A percentile compares a stretch with the other conserved stretches of the same genome.
Conservation (phyloP, 2,797 vertebrate genomes). For the Ispidina picta region DNA sequence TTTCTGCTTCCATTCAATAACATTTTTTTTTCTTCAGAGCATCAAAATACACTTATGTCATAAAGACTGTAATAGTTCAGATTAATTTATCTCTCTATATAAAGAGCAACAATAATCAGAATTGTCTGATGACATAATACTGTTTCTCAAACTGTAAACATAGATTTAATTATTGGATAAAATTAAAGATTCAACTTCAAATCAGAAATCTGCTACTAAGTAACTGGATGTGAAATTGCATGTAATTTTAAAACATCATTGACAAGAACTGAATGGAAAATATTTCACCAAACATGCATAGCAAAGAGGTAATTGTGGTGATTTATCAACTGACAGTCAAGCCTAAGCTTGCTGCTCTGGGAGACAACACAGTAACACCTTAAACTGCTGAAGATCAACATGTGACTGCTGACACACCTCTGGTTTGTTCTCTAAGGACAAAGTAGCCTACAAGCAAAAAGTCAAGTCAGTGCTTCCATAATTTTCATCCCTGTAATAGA, state of each 20-base stretch:
- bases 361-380: background rate
- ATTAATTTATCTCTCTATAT: background rate
- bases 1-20: background rate
- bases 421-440: background rate
- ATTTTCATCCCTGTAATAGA: background rate
- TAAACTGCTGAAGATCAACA: background rate
- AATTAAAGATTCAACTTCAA: background rate
- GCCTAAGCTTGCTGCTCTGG: background rate
- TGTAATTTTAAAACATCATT: background rate
- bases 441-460: background rate
- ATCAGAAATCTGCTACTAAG: background rate
- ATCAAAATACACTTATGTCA: background rate
- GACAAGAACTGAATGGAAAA: background rate
- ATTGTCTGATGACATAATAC: background rate
- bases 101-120: background rate
- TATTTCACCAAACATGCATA: background rate
- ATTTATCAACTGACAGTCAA: background rate
- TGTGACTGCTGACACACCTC: background rate
- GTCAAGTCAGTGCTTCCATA: background rate
- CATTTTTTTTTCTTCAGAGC: background rate
- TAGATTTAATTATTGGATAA: background rate
- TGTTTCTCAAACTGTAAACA: background rate
- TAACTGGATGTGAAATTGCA: fast-evolving
- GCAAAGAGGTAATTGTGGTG: background rate
- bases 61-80: background rate